Evolutionary conservation across 2,797 vertebrate genomes (phyloP).

Genomic region (Lepilemur ruficaudatus): DNA sequence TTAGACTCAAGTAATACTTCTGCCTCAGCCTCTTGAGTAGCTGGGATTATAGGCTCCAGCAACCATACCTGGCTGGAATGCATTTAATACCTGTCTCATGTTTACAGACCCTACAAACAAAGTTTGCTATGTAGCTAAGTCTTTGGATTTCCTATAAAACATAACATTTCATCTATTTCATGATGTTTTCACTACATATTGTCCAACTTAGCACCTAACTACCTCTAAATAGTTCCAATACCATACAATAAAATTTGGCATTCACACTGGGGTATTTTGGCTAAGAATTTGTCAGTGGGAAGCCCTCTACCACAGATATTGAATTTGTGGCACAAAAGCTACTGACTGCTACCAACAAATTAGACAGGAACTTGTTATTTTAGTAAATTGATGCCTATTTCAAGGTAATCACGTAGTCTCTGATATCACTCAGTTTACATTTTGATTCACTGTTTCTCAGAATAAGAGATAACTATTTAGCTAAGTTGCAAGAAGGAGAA

Average conservation of each 20-base stretch:
- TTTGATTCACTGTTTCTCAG: background rate
- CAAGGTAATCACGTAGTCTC: background rate
- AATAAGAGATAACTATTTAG: background rate
- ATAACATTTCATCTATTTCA: conserved; percentile 2
- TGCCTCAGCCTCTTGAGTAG: background rate
- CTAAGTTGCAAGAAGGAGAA: background rate
- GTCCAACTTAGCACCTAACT: background rate
- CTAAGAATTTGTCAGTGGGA: background rate
- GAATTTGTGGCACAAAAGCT: background rate
- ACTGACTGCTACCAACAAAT: background rate
- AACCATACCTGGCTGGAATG: background rate
- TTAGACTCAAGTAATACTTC: background rate
- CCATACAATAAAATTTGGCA: background rate
- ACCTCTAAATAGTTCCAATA: background rate
- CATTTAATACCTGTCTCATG: background rate
- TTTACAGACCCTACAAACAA: background rate
- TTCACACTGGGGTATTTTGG: background rate
- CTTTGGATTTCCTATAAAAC: background rate
- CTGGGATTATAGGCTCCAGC: background rate
- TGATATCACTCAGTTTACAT: background rate
- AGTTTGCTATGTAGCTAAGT: background rate
- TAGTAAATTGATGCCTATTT: background rate
- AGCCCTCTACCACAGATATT: background rate
- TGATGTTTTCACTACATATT: background rate
- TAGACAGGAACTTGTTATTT: background rate